Evolutionary conservation across 1,140 invertebrate species (phyloP).

Genomic region (Drosophila suzukii): DNA sequence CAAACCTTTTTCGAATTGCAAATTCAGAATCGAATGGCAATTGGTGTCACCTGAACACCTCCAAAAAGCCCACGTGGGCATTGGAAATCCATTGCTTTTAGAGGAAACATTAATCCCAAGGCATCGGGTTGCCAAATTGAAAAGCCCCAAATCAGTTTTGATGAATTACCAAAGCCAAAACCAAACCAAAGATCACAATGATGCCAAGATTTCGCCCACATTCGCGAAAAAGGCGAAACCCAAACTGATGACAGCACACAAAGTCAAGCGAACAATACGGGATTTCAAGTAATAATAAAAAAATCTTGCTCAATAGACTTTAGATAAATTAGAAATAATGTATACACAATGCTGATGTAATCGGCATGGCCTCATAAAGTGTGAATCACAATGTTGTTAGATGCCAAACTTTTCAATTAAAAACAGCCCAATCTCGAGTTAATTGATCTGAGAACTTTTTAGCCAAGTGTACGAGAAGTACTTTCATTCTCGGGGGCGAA

Average conservation of each 20-base stretch:
- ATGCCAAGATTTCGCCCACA: conserved; percentile 30
- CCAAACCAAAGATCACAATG: conserved; percentile 16
- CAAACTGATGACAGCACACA: conserved; percentile 46
- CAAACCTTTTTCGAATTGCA: conserved; percentile 39
- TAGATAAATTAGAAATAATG: conserved; percentile 48
- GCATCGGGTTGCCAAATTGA: conserved; percentile 43
- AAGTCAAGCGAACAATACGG: conserved; percentile 32
- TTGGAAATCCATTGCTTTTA: background rate
- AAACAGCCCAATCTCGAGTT: background rate
- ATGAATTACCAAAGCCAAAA: conserved; percentile 40
- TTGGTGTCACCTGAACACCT: conserved; percentile 51
- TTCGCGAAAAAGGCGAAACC: conserved; percentile 32
- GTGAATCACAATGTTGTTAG: conserved; percentile 10
- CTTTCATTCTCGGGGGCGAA: background rate
- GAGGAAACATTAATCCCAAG: conserved; percentile 13
- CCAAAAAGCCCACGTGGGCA: conserved; percentile 32
- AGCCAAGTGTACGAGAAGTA: background rate
- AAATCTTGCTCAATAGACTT: conserved; percentile 47
- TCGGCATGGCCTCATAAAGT: conserved; percentile 26
- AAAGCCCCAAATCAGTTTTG: conserved; percentile 34
- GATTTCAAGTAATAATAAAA: conserved; percentile 31
- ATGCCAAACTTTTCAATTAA: conserved; percentile 29
- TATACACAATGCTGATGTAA: conserved; percentile 28
- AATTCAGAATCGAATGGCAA: conserved; percentile 30
- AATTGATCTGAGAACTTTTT: background rate